Conservation (phyloP, 92 coral and sea anemone genomes). For the Pocillopora meandrina region DNA sequence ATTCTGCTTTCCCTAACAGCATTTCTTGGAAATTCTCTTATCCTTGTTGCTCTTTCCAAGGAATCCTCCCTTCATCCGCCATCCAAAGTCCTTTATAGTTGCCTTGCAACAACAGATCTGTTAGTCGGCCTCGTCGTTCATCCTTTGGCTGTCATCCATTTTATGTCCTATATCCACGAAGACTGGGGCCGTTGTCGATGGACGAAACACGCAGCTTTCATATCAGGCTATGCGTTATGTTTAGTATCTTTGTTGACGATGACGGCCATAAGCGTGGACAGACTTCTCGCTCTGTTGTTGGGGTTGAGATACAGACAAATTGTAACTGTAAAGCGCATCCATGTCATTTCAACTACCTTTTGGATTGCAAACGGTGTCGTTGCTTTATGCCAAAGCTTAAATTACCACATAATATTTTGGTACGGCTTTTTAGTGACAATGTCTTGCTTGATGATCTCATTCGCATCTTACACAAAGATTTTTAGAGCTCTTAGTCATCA, state of each 20-base stretch:
- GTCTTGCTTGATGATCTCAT: neutral
- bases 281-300: slow-evolving; percentile 19
- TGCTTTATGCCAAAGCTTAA: neutral
- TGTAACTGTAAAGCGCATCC: slow-evolving; percentile 16
- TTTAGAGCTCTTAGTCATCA: neutral
- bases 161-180: no score
- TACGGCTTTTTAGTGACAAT: neutral
- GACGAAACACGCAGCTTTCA: no score
- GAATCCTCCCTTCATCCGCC: no score
- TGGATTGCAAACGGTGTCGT: slow-evolving; percentile 2
- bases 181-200: no score
- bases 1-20: no score
- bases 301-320: slow-evolving; percentile 16
- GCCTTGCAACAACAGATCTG: no score
- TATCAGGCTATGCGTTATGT: neutral
- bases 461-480: neutral
- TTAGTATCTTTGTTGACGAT: slow-evolving; percentile 9
- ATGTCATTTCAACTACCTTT: neutral
- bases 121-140: no score
- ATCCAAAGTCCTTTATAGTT: no score
- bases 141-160: no score
- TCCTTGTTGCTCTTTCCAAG: no score
- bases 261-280: slow-evolving; percentile 15
- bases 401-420: neutral
- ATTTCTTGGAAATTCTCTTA: no score